Evolutionary conservation across 2,113 vertebrate genomes (phyloP).

Genomic region (Willisornis vidua): DNA sequence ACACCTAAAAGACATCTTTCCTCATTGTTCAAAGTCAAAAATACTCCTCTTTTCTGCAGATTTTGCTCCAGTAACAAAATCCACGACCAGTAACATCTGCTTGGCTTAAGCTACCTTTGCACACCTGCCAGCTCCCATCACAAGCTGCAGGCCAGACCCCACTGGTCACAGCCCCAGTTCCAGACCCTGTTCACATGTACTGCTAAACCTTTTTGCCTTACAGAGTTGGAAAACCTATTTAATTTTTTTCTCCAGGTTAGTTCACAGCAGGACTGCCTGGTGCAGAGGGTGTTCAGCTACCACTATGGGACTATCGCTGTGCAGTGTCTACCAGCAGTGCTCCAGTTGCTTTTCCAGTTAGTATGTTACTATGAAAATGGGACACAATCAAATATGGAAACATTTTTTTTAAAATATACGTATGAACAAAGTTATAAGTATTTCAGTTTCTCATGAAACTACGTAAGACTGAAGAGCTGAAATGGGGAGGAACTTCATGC

Average conservation of each 20-base stretch:
- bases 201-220: not conserved
- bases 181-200: not conserved
- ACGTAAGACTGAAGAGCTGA: not conserved
- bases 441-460: constrained; percentile 10
- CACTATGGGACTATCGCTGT: rapidly evolving
- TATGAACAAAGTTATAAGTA: not conserved
- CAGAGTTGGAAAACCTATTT: not conserved
- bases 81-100: rapidly evolving
- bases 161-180: not conserved
- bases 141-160: not conserved
- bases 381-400: not conserved
- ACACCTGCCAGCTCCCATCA: not conserved
- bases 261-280: not conserved
- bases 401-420: not conserved
- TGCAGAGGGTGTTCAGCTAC: not conserved
- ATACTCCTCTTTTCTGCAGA: not conserved
- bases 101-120: not conserved
- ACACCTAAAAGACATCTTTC: not conserved
- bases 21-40: not conserved
- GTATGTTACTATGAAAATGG: not conserved
- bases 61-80: not conserved
- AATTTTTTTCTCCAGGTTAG: not conserved
- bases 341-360: not conserved
- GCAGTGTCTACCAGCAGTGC: not conserved
- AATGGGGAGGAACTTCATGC: not conserved